Conservation (phyloP, 2,888 invertebrate species). For the Drosophila longiperda region DNA sequence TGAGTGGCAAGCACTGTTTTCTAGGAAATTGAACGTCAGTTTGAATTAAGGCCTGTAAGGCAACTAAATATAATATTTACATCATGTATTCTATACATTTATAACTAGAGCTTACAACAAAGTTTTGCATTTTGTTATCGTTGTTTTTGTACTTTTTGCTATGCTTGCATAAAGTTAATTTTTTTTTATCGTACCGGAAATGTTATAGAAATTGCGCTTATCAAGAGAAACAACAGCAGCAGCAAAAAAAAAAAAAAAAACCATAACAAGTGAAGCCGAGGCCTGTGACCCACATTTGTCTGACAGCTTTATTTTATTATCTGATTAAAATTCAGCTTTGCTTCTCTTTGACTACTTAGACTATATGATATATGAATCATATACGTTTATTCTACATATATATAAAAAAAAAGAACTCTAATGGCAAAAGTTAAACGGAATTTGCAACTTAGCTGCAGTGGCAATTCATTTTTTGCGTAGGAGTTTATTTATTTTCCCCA, state of each 20-base stretch:
- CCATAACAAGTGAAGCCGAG: slow-evolving; percentile 1
- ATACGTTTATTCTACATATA: background rate
- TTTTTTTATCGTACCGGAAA: slow-evolving; percentile 62
- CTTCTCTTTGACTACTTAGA: slow-evolving; percentile 2
- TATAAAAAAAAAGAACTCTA: background rate
- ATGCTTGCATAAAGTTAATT: slow-evolving; percentile 15
- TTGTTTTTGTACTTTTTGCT: slow-evolving; percentile 16
- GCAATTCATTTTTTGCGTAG: slow-evolving; percentile 8
- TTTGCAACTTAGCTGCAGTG: slow-evolving; percentile 49
- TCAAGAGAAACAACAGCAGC: slow-evolving; percentile 31
- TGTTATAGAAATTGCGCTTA: slow-evolving; percentile 55
- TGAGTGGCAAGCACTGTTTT: background rate
- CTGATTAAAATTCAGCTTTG: slow-evolving; percentile 46
- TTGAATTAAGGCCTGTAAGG: slow-evolving; percentile 11
- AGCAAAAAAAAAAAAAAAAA: slow-evolving; percentile 31
- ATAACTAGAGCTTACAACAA: slow-evolving; percentile 1
- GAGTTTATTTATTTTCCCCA: background rate
- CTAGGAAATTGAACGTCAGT: slow-evolving; percentile 1
- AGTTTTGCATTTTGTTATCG: slow-evolving; percentile 9
- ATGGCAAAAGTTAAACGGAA: slow-evolving; percentile 19
- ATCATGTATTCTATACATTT: background rate
- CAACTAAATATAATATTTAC: background rate
- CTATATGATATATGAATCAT: slow-evolving; percentile 12
- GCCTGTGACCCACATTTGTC: slow-evolving; percentile 40
- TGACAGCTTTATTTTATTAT: slow-evolving; percentile 43